Evolutionary conservation across 2,113 vertebrate species (phyloP), one percentile per base, ranked within the genome.

Genomic region (Vulpes lagopus): DNA sequence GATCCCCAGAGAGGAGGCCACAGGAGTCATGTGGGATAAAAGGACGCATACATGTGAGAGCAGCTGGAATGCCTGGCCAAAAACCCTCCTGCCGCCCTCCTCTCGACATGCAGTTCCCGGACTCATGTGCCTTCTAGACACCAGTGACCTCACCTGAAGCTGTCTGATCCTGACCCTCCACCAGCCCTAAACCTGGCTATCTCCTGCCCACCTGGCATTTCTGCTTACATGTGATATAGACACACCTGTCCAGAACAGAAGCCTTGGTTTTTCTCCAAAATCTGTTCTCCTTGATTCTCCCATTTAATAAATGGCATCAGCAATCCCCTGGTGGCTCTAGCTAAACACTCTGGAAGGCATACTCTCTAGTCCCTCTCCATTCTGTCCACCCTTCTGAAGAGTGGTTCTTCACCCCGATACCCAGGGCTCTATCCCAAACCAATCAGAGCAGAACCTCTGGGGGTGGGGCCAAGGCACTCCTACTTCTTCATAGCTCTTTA

Each of bases 1-100:
- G 89, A 73, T 30, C 49, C 14, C 19, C 15, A 6, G 78, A 87
- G 55, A 64, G 55, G 76, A 64, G 55, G 76, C n/a, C 59, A 51
- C 14, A 9, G 0, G 0, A 12, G 22, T 65, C 89, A 12, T 2
- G 1, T 0, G 9, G 53, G 14, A n/a, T n/a, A 27, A 32, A 32
- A 59, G 53, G 78, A 43, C 7, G 16, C 0, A n/a, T 0, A 2
- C 22, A 0, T 0, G 16, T 55, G 35, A 23, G 38, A 49, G 55
- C 16, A 76, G 84, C n/a, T 27, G 71, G 79, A 53, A 73, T 23
- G 14, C 27, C 69, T 55, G 22, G 82, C 35, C 0, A 2, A 32
- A 73, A 35, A 73, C 32, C 55, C 38, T 27, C 38, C 12, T 8
- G 3, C 25, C 0, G 1, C 49, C 1, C 22, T 57, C 16, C 1